Evolutionary conservation across 2,113 vertebrate genomes (phyloP).

Genomic region (Actenoides hombroni): DNA sequence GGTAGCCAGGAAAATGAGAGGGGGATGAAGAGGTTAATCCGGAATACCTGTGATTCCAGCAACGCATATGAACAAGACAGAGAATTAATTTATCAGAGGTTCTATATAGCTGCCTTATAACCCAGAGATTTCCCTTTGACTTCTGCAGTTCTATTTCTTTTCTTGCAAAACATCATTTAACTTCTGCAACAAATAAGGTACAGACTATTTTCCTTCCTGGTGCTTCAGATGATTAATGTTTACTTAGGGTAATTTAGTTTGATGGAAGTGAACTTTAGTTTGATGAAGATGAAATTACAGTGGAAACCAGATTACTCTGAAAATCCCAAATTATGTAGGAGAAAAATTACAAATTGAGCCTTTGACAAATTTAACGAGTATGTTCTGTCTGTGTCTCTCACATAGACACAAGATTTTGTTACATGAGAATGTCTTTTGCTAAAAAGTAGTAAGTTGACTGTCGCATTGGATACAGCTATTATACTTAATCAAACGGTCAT

Average conservation of each 20-base stretch:
- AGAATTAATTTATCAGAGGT: not conserved
- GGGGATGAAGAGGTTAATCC: not conserved
- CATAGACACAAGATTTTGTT: not conserved
- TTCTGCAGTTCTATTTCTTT: not conserved
- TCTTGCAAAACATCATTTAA: not conserved
- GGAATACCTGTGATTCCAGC: not conserved
- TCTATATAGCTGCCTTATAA: not conserved
- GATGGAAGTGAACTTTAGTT: not conserved
- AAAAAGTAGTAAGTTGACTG: not conserved
- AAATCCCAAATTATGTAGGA: not conserved
- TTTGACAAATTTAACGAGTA: not conserved
- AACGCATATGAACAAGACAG: not conserved
- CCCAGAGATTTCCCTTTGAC: not conserved
- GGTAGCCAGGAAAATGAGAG: not conserved
- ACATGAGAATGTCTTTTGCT: not conserved
- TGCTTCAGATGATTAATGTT: not conserved
- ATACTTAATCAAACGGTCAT: not conserved
- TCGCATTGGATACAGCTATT: not conserved
- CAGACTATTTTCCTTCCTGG: not conserved
- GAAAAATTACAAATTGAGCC: not conserved
- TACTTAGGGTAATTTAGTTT: not conserved
- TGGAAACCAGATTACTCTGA: constrained; percentile 4
- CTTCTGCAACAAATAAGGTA: not conserved
- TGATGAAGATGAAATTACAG: not conserved
- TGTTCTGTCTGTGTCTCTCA: not conserved